A percentile compares a stretch with the other conserved stretches of the same genome.
These are phyloP conservation scores for Echiichthys vipera DNA, from an alignment of 2,797 vertebrate species.

Conservation along the genomic window DNA sequence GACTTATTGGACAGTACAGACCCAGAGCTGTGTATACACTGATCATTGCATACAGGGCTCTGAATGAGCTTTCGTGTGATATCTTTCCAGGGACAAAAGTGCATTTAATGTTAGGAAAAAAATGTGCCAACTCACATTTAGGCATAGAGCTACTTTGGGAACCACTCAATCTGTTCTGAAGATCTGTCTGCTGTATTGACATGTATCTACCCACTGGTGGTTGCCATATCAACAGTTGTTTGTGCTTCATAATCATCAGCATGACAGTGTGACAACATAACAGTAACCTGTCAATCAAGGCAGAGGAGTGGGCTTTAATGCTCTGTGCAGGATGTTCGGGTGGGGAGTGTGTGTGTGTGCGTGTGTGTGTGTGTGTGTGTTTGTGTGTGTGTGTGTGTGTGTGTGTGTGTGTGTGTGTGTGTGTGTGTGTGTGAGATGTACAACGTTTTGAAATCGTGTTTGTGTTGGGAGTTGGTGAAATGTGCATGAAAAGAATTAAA, in stretches of 20 bases:
- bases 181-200: slow-evolving; percentile 35
- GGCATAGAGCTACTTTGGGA: slow-evolving; percentile 2
- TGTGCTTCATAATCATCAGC: slow-evolving; percentile 60
- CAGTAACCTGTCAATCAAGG: slow-evolving; percentile 73
- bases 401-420: not conserved
- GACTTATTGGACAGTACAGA: not conserved
- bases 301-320: slow-evolving; percentile 52
- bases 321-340: slow-evolving; percentile 16
- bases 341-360: slow-evolving; percentile 15
- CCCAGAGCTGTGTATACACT: not conserved
- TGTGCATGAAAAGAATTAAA: slow-evolving; percentile 40
- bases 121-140: slow-evolving; percentile 24
- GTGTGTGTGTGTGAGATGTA: not conserved
- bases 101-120: not conserved
- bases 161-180: slow-evolving; percentile 17
- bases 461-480: slow-evolving; percentile 47
- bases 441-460: slow-evolving; percentile 39
- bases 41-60: no score
- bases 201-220: slow-evolving; percentile 36
- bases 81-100: not conserved
- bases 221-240: slow-evolving; percentile 65
- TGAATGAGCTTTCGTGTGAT: not conserved
- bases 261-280: slow-evolving; percentile 70
- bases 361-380: slow-evolving; percentile 17
- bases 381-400: slow-evolving; percentile 14